Base-by-base conservation (phyloP, 2,888 invertebrate species). In the Andrena dorsata region DNA sequence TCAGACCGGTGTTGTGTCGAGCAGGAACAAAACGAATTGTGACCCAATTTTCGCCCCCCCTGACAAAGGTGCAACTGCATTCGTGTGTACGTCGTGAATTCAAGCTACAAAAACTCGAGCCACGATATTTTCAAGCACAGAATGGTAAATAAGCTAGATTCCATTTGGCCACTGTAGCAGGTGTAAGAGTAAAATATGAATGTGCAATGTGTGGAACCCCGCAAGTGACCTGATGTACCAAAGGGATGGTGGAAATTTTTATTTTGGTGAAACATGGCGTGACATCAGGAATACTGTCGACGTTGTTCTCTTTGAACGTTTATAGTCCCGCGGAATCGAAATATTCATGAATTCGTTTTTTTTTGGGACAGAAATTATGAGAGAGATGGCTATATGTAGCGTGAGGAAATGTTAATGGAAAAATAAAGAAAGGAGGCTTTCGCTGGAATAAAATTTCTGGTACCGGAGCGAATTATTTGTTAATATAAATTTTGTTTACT, bases 21-120 rank as follows among this genome's bases (percentile, higher is more conserved):
- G 49, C 28, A 28, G 28, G 60, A 61, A 77, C 65, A 73, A 78
- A 79, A 86, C 71, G 41, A 56, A 80, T 71, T 53, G 41, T 41
- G 66, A 61, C 23, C 60, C 20, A 49, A 72, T 68, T 41, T 41
- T 16, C 41, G 16, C 16, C 16, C 4, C 4, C 20, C 23, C 30
- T 32, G 35, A 65, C 28, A 13, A 23, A 64, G 23, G 16, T 70
- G 47, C 10, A 56, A 56, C n/a, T 20, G 10, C n/a, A 30, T 47
- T 66, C 47, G 65, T 30, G 32, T 49, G 4, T 28, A 32, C 23
- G 47, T 28, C 23, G 47, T 28, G 23, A 32, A 61, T 63, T 68
- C 20, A 1, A 23, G 16, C 6, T n/a, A 49, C 53, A 10, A 30
- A 56, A 76, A 20, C 7, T 20, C 51, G n/a, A 28, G 49, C 7